Base-by-base conservation (phyloP, 2,113 vertebrate genomes). In the Xenopus borealis region DNA sequence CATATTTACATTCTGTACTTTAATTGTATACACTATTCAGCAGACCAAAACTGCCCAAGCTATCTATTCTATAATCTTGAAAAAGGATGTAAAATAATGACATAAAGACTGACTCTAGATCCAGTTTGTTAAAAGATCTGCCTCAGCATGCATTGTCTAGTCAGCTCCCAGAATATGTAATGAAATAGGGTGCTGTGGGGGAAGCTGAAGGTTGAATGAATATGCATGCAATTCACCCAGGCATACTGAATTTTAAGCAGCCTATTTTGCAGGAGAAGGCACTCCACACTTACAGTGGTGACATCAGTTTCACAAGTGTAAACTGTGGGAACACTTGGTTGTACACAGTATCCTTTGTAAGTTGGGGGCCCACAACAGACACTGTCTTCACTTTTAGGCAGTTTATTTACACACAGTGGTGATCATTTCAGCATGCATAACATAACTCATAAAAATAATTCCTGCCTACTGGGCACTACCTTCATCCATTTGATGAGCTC, bases 201-300 rank as follows among this genome's bases (percentile, higher is more conserved):
- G 67, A 69, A 70, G 66, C 59, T 70, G 67, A 77, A 77, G 66
- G 66, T 77, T 77, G 67, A 57, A 77, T 77, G 74, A 77, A 77
- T 77, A 77, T 77, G 66, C 59, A 77, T 77, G 67, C 47, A 55
- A 57, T 64, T 77, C 59, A 63, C 63, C 46, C 59, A 63, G 19
- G 50, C 74, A 77, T 57, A 33, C 46, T 77, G 74, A 77, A 77
- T 77, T 47, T 70, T 77, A 77, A 77, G 47, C 59, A 77, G 74
- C 66, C 64, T 55, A 55, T n/a, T 40, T 40, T n/a, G 50, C 66
- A 64, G 67, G 47, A 77, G 50, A 63, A 52, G 12, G 30, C n/a
- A 23, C 66, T 52, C 27, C 23, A 62, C 45, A 30, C 53, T 75
- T 75, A 53, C 9, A 53, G 27, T 69, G 44, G 33, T 14, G 69